These are phyloP conservation scores for Drosophila anceps DNA, from an alignment of 2,888 invertebrate genomes.

Conservation along the genomic window DNA sequence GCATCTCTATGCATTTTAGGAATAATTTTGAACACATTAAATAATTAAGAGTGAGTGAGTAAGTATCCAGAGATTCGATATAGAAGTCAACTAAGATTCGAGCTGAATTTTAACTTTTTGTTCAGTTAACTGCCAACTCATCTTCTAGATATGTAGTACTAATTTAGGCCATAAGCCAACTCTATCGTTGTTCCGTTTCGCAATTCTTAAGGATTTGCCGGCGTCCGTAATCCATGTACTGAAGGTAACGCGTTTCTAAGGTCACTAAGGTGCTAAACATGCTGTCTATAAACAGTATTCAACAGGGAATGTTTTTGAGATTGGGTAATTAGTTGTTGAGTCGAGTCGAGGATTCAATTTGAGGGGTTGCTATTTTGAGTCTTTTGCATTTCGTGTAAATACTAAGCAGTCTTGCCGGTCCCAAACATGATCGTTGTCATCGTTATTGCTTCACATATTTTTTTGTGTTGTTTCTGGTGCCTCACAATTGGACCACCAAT, in stretches of 20 bases:
- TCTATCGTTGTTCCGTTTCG: conserved; percentile 53
- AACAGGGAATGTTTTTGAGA: conserved; percentile 61
- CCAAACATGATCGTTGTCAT: conserved; percentile 33
- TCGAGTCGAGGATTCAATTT: conserved; percentile 33
- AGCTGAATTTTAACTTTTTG: conserved; percentile 14
- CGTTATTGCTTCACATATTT: conserved; percentile 10
- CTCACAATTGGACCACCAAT: conserved; percentile 88
- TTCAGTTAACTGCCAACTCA: conserved; percentile 26
- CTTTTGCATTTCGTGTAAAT: conserved; percentile 58
- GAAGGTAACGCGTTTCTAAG: conserved; percentile 79
- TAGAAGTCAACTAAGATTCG: conserved; percentile 16
- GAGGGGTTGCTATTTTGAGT: conserved; percentile 55
- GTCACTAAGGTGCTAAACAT: conserved; percentile 78
- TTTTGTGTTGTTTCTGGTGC: neutral
- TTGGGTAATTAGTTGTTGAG: conserved; percentile 16
- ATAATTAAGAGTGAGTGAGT: conserved; percentile 41
- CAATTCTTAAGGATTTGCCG: conserved; percentile 33
- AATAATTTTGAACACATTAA: conserved; percentile 72
- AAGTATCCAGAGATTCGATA: conserved; percentile 39
- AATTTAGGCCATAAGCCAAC: conserved; percentile 49
- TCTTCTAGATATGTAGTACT: conserved; percentile 59
- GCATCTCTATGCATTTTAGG: conserved; percentile 62
- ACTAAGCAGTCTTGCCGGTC: conserved; percentile 69
- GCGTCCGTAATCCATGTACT: conserved; percentile 34
- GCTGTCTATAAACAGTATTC: conserved; percentile 51